A percentile compares a stretch with the other conserved stretches of the same genome.
Evolutionary conservation across 2,797 vertebrate species (phyloP).

Genomic region (Champsocephalus gunnari): DNA sequence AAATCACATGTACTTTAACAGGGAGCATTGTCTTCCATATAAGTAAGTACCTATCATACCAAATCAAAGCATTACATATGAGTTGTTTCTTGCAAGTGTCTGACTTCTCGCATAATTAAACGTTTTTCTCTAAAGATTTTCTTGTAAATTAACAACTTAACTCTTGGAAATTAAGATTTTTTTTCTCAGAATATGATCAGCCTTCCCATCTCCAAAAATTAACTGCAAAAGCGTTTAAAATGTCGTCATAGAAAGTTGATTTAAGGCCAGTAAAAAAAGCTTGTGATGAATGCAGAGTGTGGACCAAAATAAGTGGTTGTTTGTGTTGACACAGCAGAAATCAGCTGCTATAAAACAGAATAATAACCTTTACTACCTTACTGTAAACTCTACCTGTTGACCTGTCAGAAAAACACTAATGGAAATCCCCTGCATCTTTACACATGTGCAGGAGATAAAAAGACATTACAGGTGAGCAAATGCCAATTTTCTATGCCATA

Average conservation of each 20-base stretch:
- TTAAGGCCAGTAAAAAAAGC: not conserved
- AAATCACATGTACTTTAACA: not conserved
- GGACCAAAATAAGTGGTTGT: not conserved
- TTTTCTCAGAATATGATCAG: no score
- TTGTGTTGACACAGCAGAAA: not conserved
- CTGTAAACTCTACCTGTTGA: not conserved
- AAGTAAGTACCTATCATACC: not conserved
- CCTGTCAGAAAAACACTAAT: not conserved
- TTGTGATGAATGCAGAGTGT: not conserved
- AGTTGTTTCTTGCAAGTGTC: no score
- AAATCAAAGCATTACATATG: no score
- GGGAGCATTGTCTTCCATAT: not conserved
- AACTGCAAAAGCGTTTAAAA: no score
- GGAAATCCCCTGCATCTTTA: not conserved
- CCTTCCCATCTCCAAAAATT: no score
- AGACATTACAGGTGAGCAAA: not conserved
- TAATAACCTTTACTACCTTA: not conserved
- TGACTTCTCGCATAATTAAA: no score
- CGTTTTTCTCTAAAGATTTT: no score
- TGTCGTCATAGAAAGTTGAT: no score
- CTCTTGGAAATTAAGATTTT: no score
- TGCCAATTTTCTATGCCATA: not conserved
- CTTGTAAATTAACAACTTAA: no score
- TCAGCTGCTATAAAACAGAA: not conserved
- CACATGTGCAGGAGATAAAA: not conserved